Percentiles rank a stretch among this genome's conserved stretches.
phyloP scores from a whole-genome alignment of 2,113 vertebrate genomes.

The Cololabis saira region DNA sequence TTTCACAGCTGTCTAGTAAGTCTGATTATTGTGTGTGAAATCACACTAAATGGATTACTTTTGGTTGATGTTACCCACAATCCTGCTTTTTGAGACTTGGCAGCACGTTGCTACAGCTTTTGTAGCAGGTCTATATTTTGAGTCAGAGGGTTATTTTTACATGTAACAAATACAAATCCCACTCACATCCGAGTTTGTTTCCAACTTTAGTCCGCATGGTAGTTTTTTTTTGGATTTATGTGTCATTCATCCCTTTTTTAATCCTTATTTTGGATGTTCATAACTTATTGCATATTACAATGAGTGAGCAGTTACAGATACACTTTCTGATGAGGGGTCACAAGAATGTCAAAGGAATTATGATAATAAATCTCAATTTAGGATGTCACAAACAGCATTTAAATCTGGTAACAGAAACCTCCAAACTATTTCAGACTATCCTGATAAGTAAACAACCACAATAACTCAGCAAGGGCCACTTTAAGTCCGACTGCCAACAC shows the following conservation, averaged over 20 bases:
- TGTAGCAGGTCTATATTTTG: no score
- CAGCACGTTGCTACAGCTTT: neutral
- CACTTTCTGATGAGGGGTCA: neutral
- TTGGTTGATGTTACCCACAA: slow-evolving; percentile 25
- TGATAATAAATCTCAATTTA: neutral
- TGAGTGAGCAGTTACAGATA: neutral
- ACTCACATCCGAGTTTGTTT: no score
- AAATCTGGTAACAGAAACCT: neutral
- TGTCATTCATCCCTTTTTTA: no score
- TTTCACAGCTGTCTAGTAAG: slow-evolving; percentile 47
- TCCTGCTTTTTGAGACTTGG: neutral
- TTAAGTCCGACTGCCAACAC: slow-evolving; percentile 3
- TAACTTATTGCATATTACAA: neutral
- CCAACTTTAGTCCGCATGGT: no score
- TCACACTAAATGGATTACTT: slow-evolving; percentile 31
- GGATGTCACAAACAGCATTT: neutral
- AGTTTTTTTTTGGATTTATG: no score
- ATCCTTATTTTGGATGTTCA: no score
- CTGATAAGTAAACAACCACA: slow-evolving; percentile 8
- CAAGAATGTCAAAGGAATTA: slow-evolving; percentile 1
- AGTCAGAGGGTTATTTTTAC: no score
- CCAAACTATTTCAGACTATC: neutral
- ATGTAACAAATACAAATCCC: no score
- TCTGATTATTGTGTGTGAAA: slow-evolving; percentile 14
- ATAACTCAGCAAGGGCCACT: slow-evolving; percentile 1